phyloP scores from a whole-genome alignment of 2,888 invertebrate species.

The Limnephilus rhombicus region DNA sequence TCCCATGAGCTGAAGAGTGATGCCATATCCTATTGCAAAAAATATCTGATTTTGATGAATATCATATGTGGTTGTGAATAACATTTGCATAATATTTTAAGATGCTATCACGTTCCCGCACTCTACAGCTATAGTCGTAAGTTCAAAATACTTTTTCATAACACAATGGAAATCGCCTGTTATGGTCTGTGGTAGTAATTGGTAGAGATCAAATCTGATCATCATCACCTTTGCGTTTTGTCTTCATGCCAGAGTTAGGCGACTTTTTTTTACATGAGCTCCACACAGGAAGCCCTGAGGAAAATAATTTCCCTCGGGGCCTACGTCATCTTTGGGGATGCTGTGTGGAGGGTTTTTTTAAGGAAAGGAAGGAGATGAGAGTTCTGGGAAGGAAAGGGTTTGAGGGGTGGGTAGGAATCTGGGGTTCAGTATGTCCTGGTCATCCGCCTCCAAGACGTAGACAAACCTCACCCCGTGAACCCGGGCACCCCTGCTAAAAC shows the following conservation, averaged over 20 bases:
- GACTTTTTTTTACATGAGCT: too few species aligned
- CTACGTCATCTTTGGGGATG: too few species aligned
- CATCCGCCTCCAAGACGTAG: too few species aligned
- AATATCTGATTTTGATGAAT: constrained; percentile 9
- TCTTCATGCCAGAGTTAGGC: background rate
- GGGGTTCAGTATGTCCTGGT: too few species aligned
- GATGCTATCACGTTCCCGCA: background rate
- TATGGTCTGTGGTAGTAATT: background rate
- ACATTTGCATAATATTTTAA: background rate
- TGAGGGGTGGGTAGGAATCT: too few species aligned
- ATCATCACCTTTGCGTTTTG: background rate
- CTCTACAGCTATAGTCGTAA: background rate
- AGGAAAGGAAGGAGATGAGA: too few species aligned
- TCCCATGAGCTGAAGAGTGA: background rate
- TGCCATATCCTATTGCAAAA: constrained; percentile 14
- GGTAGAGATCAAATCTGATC: background rate
- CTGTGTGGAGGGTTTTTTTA: too few species aligned
- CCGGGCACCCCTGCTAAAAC: too few species aligned
- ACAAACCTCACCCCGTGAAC: too few species aligned
- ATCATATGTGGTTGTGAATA: background rate
- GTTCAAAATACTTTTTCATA: background rate
- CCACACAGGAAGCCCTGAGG: too few species aligned
- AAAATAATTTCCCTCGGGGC: too few species aligned
- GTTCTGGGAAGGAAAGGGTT: too few species aligned
- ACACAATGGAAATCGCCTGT: background rate